Evolutionary conservation across 2,888 invertebrate species (phyloP), one percentile per base, ranked within the genome.

Genomic region (Netelia melanura): DNA sequence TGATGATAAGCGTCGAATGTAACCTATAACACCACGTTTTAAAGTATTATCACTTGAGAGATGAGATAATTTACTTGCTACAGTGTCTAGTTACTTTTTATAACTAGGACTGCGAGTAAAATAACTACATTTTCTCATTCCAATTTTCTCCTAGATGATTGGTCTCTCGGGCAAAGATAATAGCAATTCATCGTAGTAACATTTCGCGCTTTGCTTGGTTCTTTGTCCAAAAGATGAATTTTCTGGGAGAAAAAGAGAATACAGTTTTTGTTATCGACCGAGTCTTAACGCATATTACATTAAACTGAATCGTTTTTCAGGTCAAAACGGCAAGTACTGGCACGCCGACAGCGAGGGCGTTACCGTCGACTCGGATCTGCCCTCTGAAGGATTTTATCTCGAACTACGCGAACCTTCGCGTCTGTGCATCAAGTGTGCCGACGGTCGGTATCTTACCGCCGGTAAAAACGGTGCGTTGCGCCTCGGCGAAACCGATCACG

Each of bases 291-390:
- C 38, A 6, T 38, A 38, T 38, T 38, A 38, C 38, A 38, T 38
- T 5, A 38, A 38, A 38, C 5, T 38, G 5, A 67, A 65, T 17
- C 71, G 0, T 64, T 48, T 91, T 94, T 21, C 94, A 98, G 98
- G 98, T 89, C 97, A 97, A 93, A 98, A 97, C 94, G 97, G 97
- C 91, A 98, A 98, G 94, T 99, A 98, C 94, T 98, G 98, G 98
- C 97, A 97, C 94, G 97, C 98, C 77, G 97, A 97, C 93, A 96
- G 97, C 90, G 98, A 98, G 94, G 96, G 97, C 77, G 97, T 99
- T 80, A 96, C 96, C 52, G 97, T 98, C 83, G 98, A 98, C 94
- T 96, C 97, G 38, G 98, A 98, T 91, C 93, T 95, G 23, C 97
- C 98, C 21, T 95, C 96, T 67, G 96, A 97, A 91, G 97, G 98